Conservation (phyloP, 2,113 vertebrate species). For the Lampris incognitus region DNA sequence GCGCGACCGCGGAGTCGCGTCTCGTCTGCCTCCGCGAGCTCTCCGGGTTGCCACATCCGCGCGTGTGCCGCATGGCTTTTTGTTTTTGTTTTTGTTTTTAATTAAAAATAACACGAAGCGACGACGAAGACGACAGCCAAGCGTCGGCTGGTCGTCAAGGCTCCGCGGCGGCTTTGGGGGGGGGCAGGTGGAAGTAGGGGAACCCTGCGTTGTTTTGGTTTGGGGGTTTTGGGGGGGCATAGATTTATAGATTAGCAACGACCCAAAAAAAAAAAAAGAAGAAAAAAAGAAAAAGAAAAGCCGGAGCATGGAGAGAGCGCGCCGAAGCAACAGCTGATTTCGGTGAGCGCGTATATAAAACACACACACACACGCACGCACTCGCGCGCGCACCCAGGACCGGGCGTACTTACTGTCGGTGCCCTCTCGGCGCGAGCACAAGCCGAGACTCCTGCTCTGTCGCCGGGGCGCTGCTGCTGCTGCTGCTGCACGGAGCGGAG, state of each 20-base stretch:
- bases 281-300: neutral
- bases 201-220: too few species aligned
- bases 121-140: neutral
- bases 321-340: conserved; percentile 78
- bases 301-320: conserved; percentile 55
- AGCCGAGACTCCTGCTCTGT: conserved; percentile 50
- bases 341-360: conserved; percentile 52
- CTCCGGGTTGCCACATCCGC: conserved; percentile 40
- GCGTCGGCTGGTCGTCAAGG: conserved; percentile 36
- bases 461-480: conserved; percentile 50
- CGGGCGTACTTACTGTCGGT: conserved; percentile 66
- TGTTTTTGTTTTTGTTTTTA: too few species aligned
- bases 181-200: conserved; percentile 32
- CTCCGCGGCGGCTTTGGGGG: conserved; percentile 62
- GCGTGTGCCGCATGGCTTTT: too few species aligned
- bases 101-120: too few species aligned
- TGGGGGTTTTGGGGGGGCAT: neutral
- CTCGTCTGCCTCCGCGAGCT: neutral
- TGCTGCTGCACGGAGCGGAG: conserved; percentile 41
- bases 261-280: neutral
- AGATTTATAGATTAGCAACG: neutral
- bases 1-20: neutral
- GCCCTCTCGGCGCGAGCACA: neutral
- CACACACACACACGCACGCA: too few species aligned
- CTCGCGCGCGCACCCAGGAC: too few species aligned